These are phyloP conservation scores for Idaea straminata DNA, from an alignment of 2,888 invertebrate species.

Conservation along the genomic window DNA sequence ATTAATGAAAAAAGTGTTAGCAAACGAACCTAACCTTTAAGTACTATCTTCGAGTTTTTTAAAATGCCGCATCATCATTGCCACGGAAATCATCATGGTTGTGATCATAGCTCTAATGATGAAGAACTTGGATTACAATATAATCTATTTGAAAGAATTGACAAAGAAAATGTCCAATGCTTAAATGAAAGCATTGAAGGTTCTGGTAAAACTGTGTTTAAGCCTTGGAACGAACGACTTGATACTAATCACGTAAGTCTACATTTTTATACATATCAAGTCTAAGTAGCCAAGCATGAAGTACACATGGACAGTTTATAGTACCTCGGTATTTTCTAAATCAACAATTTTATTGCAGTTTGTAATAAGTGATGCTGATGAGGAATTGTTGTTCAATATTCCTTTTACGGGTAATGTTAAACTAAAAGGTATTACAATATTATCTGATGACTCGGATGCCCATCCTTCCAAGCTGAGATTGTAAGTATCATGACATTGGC, in stretches of 20 bases:
- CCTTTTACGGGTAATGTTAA: slow-evolving; percentile 98
- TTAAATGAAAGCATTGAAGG: slow-evolving; percentile 94
- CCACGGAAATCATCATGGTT: slow-evolving; percentile 80
- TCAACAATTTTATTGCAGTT: slow-evolving; percentile 79
- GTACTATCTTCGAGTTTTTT: neutral
- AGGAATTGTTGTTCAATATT: slow-evolving; percentile 97
- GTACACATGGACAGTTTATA: too few relatives aligned
- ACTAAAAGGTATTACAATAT: slow-evolving; percentile 94
- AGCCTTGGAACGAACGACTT: slow-evolving; percentile 93
- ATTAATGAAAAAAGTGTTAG: neutral
- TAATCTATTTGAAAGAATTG: slow-evolving; percentile 94
- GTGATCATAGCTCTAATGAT: slow-evolving; percentile 77
- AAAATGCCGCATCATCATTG: slow-evolving; percentile 82
- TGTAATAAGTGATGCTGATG: slow-evolving; percentile 98
- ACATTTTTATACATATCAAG: neutral
- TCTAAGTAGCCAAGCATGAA: neutral
- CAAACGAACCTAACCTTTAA: neutral
- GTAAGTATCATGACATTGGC: slow-evolving; percentile 77
- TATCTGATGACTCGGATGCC: slow-evolving; percentile 92
- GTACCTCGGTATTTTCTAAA: neutral
- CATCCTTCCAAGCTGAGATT: slow-evolving; percentile 93
- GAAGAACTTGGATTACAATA: slow-evolving; percentile 90
- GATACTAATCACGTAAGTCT: slow-evolving; percentile 85
- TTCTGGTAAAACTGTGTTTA: slow-evolving; percentile 93
- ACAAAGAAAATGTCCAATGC: slow-evolving; percentile 91